Conservation (phyloP, 1,140 invertebrate genomes). For the Drosophila paulistorum region DNA sequence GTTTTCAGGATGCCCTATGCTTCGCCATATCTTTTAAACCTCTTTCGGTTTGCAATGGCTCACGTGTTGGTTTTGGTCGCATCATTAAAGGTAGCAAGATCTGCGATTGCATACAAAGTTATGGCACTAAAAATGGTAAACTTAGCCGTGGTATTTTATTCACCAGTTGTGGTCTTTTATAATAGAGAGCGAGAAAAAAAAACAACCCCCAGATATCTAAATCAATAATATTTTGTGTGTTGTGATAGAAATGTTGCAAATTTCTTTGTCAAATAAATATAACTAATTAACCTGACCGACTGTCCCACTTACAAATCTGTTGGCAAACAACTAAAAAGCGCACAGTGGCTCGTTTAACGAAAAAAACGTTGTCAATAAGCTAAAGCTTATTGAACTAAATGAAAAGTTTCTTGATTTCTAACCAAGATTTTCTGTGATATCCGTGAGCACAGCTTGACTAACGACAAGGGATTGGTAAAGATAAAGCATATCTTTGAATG, state of each 20-base stretch:
- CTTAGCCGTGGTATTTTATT: conserved; percentile 54
- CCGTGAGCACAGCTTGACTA: too few species aligned
- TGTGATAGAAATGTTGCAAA: neutral
- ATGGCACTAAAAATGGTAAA: conserved; percentile 75
- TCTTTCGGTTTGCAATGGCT: conserved; percentile 61
- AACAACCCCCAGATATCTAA: neutral
- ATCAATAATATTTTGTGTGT: neutral
- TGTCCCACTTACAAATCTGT: conserved; percentile 30
- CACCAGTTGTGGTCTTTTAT: conserved; percentile 53
- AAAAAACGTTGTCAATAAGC: too few species aligned
- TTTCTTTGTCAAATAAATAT: conserved; percentile 14
- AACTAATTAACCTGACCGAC: neutral
- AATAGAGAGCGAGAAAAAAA: neutral
- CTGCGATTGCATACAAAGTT: conserved; percentile 65
- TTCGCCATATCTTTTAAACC: conserved; percentile 75
- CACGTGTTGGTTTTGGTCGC: conserved; percentile 67
- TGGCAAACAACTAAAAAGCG: conserved; percentile 34
- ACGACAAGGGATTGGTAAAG: too few species aligned
- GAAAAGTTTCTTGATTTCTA: too few species aligned
- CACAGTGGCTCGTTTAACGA: too few species aligned
- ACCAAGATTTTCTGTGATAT: too few species aligned
- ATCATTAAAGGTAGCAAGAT: conserved; percentile 61
- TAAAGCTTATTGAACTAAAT: too few species aligned
- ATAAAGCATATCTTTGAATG: too few species aligned
- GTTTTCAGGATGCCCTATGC: conserved; percentile 49